A percentile compares a stretch with the other conserved stretches of the same genome.
Conservation (phyloP, 1,140 invertebrate species). For the Wiebesia pumilae region DNA sequence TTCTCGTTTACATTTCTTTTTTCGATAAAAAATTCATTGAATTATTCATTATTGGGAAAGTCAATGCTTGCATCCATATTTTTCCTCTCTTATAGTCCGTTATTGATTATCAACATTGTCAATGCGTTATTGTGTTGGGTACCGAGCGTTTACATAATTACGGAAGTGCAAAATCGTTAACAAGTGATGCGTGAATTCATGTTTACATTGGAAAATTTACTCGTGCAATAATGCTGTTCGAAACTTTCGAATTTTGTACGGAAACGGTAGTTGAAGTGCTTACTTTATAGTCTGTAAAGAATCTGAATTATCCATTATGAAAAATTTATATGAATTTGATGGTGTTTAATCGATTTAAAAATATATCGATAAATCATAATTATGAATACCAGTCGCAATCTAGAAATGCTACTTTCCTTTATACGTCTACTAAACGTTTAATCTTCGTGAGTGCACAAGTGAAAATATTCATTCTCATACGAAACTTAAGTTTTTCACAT, state of each 20-base stretch:
- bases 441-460: background rate
- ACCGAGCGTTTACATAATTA: background rate
- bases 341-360: background rate
- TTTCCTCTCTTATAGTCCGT: background rate
- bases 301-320: background rate
- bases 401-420: background rate
- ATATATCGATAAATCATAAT: background rate
- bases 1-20: conserved; percentile 15
- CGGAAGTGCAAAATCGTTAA: background rate
- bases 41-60: conserved; percentile 37
- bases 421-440: background rate
- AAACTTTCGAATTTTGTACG: background rate
- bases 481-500: background rate
- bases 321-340: background rate
- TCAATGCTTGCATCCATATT: background rate
- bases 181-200: background rate
- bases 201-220: background rate
- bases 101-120: conserved; percentile 12
- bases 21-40: conserved; percentile 16
- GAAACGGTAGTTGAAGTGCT: background rate
- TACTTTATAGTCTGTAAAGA: background rate
- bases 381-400: background rate
- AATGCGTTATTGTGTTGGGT: background rate
- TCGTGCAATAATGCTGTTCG: background rate
- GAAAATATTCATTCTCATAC: background rate